Base-by-base conservation (phyloP, 1,140 invertebrate genomes). In the Trachelipus rathkii region DNA sequence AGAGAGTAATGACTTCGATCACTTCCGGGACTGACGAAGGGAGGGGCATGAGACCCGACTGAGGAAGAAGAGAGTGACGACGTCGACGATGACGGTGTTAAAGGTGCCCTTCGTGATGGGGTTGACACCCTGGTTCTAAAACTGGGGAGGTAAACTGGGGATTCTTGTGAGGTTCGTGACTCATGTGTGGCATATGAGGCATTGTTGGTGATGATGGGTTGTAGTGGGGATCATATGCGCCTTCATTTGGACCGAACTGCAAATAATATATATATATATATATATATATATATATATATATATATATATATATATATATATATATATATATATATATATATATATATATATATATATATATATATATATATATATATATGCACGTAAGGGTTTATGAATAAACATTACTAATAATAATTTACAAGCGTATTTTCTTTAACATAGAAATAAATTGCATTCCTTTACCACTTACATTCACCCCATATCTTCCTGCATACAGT, bases 201-300 rank as follows among this genome's bases (percentile, higher is more conserved):
- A 60, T 60, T 19, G 50, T 60, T 3, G 50, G 50, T 60, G 50
- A 60, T 15, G 50, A 60, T 15, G 50, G 50, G 50, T 60, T 60
- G 50, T 19, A 60, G 50, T 60, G 50, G 1, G 50, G 50, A 3
- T 60, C 50, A 19, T 15, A 60, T 8, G 50, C 50, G 11, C 50
- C 50, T 19, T 60, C 50, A 19, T 60, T 60, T 13, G 50, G 50
- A 4, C 50, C 50, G 50, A 60, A 60, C 50, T 60, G 50, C 11
- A 60, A 19, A 60, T 15, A 15, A 60, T 60, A 15, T 60, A 19
- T 19, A 60, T 19, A 60, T 19, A 60, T 19, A 60, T 60, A 60
- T 60, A 60, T 60, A 60, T 60, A 60, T 60, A 60, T 60, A 60
- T 60, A 60, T 60, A 60, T 60, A 60, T 60, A 60, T 60, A 60